phyloP scores from a whole-genome alignment of 1,140 invertebrate genomes.

The Heterodera carotae region DNA sequence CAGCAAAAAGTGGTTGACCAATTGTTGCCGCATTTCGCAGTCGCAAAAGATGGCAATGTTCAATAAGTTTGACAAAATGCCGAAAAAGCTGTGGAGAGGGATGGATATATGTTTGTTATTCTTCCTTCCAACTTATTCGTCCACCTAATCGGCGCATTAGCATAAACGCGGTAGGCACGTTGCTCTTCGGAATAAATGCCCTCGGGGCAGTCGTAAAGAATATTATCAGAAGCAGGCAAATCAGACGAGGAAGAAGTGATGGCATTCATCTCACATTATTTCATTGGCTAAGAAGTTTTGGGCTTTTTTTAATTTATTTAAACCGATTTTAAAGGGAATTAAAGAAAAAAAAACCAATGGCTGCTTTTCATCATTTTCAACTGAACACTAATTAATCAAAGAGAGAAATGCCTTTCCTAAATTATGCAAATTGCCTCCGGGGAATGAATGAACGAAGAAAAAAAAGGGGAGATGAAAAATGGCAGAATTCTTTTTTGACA shows the following conservation, averaged over 20 bases:
- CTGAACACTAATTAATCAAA: background rate
- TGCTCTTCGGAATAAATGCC: constrained; percentile 47
- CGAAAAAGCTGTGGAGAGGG: constrained; percentile 43
- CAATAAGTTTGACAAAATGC: constrained; percentile 61
- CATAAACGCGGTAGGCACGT: constrained; percentile 46
- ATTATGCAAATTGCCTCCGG: background rate
- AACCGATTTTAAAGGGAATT: background rate
- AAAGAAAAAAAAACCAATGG: background rate
- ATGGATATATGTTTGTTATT: background rate
- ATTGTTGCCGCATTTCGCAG: constrained; percentile 55
- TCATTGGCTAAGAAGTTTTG: too few species aligned
- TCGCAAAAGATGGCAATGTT: constrained; percentile 63
- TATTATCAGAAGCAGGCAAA: constrained; percentile 19
- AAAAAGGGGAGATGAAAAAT: too few species aligned
- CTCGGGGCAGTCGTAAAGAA: constrained; percentile 36
- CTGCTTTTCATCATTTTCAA: background rate
- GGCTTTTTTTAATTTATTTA: too few species aligned
- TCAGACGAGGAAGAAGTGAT: background rate
- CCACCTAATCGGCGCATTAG: constrained; percentile 57
- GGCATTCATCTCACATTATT: background rate
- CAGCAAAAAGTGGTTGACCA: constrained; percentile 64
- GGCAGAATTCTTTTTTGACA: too few species aligned
- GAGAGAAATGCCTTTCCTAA: background rate
- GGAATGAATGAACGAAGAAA: too few species aligned
- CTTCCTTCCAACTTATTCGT: background rate